Evolutionary conservation across 2,888 invertebrate species (phyloP).

Genomic region (Xestia rhomboidea): DNA sequence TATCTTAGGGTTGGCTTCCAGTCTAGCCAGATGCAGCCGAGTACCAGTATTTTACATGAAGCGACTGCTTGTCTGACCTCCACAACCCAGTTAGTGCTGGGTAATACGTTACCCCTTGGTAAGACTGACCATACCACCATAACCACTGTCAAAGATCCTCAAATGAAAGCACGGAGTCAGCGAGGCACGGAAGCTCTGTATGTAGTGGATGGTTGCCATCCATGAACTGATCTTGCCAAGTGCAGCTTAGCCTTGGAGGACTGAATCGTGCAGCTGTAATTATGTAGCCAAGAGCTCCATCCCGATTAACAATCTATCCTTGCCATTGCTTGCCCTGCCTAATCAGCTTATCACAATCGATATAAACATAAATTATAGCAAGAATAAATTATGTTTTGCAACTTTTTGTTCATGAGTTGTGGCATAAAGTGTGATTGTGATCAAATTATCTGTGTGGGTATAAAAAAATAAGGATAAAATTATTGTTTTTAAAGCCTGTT

Average conservation of each 20-base stretch:
- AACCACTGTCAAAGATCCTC: not conserved
- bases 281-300: not conserved
- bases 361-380: not conserved
- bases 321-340: not conserved
- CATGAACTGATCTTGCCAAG: not conserved
- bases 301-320: not conserved
- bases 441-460: constrained; percentile 4
- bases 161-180: not conserved
- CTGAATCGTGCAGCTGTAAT: not conserved
- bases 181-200: no score
- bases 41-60: no score
- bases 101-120: not conserved
- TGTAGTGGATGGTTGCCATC: not conserved
- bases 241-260: not conserved
- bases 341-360: constrained; percentile 14
- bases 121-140: no score
- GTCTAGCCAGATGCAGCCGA: no score
- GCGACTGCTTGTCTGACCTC: not conserved
- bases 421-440: constrained; percentile 2
- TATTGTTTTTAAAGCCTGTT: not conserved
- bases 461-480: constrained; percentile 43
- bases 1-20: no score
- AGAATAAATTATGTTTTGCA: constrained; percentile 7
- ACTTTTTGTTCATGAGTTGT: constrained; percentile 14
- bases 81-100: not conserved